Conservation (phyloP, 1,140 invertebrate genomes). For the Drosophila orosa region DNA sequence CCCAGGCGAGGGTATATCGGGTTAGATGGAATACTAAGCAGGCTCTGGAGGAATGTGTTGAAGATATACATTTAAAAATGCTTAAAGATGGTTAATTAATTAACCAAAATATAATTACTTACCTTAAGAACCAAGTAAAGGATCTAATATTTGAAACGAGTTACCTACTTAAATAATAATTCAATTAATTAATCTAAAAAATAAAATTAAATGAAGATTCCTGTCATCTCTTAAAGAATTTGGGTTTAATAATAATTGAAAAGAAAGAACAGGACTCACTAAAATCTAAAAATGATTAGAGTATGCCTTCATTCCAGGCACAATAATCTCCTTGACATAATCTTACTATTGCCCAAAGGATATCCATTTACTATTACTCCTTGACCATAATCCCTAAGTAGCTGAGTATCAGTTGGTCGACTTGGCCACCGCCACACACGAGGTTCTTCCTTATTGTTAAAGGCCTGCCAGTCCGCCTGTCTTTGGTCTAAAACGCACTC, state of each 20-base stretch:
- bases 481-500: slow-evolving; percentile 78
- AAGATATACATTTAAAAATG: background rate
- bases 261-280: too few species aligned
- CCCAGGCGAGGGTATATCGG: slow-evolving; percentile 21
- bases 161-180: too few species aligned
- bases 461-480: slow-evolving; percentile 40
- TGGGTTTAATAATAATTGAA: too few species aligned
- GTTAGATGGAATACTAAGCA: slow-evolving; percentile 2
- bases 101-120: background rate
- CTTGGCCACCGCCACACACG: background rate
- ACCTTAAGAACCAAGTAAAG: background rate
- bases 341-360: background rate
- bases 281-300: too few species aligned
- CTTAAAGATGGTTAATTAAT: background rate
- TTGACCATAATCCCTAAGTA: background rate
- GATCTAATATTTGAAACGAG: too few species aligned
- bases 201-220: too few species aligned
- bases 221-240: too few species aligned
- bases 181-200: too few species aligned
- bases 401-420: slow-evolving; percentile 36
- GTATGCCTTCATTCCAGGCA: too few species aligned
- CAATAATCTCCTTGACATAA: background rate
- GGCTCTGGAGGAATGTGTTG: too few species aligned
- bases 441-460: slow-evolving; percentile 35
- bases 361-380: background rate